Base-by-base conservation (phyloP, 2,888 invertebrate species). In the Metellina segmentata region DNA sequence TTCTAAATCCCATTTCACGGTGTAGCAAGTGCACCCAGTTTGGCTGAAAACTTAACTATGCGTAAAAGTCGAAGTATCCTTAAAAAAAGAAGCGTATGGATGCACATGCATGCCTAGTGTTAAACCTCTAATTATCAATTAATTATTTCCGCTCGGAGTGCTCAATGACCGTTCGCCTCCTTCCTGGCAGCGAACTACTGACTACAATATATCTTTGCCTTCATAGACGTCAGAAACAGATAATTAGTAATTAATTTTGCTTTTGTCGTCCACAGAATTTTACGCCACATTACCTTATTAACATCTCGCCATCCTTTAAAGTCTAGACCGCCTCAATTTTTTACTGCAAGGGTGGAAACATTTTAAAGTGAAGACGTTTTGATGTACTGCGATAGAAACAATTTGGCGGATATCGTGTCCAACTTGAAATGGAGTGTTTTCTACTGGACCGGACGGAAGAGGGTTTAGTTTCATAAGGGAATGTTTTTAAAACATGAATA, bases 171-270 rank as follows among this genome's bases (percentile, higher is more conserved):
- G 82, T 51, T 75, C 75, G 81, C 83, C 8, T 85, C 72, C 85
- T 81, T 85, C 75, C n/a, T 53, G 71, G 70, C 74, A 85, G 75
- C 52, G 81, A 90, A 90, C 90, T 85, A 85, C 71, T 75, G 20
- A 77, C 86, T 86, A 61, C 82, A 72, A 91, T 91, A 91, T 91
- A 91, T 91, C 86, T 90, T 86, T 86, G 53, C 91, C 86, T 86
- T 86, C 91, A 91, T 87, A 86, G 86, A 85, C 81, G 91, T 87
- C 91, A 91, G 75, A 87, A 87, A 81, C 91, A 91, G 91, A 81
- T 81, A 87, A 91, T 87, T 82, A 82, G 91, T 91, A 91, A 91
- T 91, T 91, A 91, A 91, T 91, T 91, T 91, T 87, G 71, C 91
- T 91, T 91, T 91, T 91, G 82, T 87, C 79, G 72, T 77, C 19